Percentiles rank a stretch among this genome's conserved stretches.
These are phyloP conservation scores for Drosophila eugracilis DNA, from an alignment of 1,140 invertebrate species.

Conservation along the genomic window DNA sequence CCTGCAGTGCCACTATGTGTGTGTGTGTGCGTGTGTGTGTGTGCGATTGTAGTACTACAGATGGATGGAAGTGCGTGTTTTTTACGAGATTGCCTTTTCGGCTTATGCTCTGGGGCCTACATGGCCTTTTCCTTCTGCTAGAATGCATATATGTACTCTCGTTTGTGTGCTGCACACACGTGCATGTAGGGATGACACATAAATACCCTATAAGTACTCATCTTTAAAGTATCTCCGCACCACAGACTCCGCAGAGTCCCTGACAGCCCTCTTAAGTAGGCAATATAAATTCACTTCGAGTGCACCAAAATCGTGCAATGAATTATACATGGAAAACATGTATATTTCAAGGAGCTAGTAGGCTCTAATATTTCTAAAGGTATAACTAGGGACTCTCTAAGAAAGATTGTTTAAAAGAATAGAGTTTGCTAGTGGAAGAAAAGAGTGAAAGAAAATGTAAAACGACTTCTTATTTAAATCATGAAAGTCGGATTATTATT, in stretches of 20 bases:
- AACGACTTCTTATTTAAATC: no score
- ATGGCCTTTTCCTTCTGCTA: slow-evolving; percentile 14
- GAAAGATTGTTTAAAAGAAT: no score
- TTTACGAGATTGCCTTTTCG: slow-evolving; percentile 50
- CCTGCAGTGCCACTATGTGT: slow-evolving; percentile 34
- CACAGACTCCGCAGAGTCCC: not conserved
- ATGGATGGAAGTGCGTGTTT: slow-evolving; percentile 51
- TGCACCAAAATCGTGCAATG: slow-evolving; percentile 23
- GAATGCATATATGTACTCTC: slow-evolving; percentile 6
- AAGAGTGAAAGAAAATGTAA: no score
- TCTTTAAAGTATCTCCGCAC: slow-evolving; percentile 18
- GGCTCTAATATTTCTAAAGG: no score
- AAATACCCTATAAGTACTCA: slow-evolving; percentile 20
- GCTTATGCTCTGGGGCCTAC: slow-evolving; percentile 44
- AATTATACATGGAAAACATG: slow-evolving; percentile 10
- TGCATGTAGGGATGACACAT: slow-evolving; percentile 18
- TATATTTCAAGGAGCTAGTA: not conserved
- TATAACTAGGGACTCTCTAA: no score
- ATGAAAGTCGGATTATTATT: no score
- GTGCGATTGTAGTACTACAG: slow-evolving; percentile 13
- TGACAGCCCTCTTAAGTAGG: slow-evolving; percentile 30
- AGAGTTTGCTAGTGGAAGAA: no score
- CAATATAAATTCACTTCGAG: slow-evolving; percentile 47
- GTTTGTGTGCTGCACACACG: slow-evolving; percentile 13
- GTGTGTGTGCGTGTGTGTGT: not conserved